Conservation (phyloP, 1,140 invertebrate species). For the Onthophagus taurus region DNA sequence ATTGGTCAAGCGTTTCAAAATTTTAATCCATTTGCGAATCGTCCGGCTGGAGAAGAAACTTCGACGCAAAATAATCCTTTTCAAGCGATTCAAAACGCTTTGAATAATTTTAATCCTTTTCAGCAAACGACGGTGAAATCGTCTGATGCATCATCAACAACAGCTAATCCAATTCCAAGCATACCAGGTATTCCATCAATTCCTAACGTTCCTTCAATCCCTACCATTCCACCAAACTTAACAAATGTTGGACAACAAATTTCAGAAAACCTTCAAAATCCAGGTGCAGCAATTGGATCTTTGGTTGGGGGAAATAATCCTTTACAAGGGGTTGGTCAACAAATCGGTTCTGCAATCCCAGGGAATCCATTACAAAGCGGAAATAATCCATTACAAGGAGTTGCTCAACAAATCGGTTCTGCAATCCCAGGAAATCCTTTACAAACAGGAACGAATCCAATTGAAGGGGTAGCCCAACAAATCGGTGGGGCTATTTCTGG, state of each 20-base stretch:
- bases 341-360: neutral
- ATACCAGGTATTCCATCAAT: neutral
- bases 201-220: neutral
- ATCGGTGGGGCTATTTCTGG: constrained; percentile 3
- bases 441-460: neutral
- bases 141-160: neutral
- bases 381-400: constrained; percentile 5
- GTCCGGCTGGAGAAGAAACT: constrained; percentile 11
- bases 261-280: too few species aligned
- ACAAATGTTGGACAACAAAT: too few species aligned
- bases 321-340: neutral
- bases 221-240: neutral
- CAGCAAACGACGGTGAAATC: constrained; percentile 6
- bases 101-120: constrained; percentile 14
- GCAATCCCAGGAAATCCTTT: constrained; percentile 1
- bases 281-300: neutral
- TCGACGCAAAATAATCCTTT: constrained; percentile 3
- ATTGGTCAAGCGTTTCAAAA: constrained; percentile 1
- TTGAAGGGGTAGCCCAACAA: constrained; percentile 3
- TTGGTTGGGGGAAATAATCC: constrained; percentile 6
- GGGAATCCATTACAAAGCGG: neutral
- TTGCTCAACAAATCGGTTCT: neutral
- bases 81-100: constrained; percentile 12
- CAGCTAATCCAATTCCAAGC: neutral
- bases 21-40: constrained; percentile 5